Base-by-base conservation (phyloP, 2,797 vertebrate genomes). In the Eospalax fontanierii region DNA sequence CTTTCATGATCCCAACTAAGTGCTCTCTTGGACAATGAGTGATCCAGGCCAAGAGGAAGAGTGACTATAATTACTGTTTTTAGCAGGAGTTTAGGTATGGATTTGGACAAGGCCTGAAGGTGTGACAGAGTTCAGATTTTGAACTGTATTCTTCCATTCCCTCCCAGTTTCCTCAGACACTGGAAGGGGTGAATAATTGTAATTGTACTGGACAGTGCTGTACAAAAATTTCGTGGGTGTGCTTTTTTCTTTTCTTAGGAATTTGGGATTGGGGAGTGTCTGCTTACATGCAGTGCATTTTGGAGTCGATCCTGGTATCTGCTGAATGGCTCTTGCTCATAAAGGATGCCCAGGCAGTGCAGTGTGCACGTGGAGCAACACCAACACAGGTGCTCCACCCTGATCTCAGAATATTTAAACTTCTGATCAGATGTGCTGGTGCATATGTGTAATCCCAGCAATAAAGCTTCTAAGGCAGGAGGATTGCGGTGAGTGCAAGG, bases 331-430 rank as follows among this genome's bases (percentile, higher is more conserved):
- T 26, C n/a, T 26, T 57, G 33, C 75, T 12, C 57, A 26, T 40
- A 83, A 79, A 63, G 43, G 61, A 91, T 11, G 2, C 46, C 38
- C 46, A 74, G 46, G n/a, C 35, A 43, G 30, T 33, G 4, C 14
- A 71, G 10, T 57, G 10, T 76, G 83, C 66, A 30, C 61, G 9
- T 70, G 28, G 10, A 82, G n/a, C n/a, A 75, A 81, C 54, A 40
- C 76, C 4, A 66, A 63, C 18, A 33, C 65, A 14, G n/a, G 46
- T 85, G 65, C 54, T 93, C 94, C 93, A 76, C 82, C 83, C 65
- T 75, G 70, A 91, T 74, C 74, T 94, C 33, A 87, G 70, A 85
- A 33, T 90, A 82, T 59, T 73, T 92, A 76, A 73, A 68, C 35
- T 68, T 80, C 65, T 78, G 10, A 24, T 65, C 26, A 40, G 80